phyloP scores from a whole-genome alignment of 2,113 vertebrate species.

The Helogale parvula region DNA sequence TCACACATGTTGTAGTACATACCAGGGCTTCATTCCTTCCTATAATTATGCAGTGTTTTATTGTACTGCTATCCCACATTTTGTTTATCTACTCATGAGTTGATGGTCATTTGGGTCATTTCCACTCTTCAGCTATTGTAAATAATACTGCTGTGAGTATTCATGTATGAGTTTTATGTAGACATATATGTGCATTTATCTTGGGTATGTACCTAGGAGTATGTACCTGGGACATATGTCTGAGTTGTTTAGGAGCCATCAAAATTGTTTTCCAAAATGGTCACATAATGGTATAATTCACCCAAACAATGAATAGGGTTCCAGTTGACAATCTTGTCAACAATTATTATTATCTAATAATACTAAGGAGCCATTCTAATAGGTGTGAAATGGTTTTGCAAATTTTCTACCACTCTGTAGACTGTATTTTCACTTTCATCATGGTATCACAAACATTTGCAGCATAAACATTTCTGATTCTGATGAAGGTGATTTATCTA shows the following conservation, averaged over 20 bases:
- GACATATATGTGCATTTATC: neutral
- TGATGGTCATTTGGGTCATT: neutral
- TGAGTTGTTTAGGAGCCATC: neutral
- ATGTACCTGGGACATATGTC: neutral
- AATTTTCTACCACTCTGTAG: neutral
- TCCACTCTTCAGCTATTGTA: neutral
- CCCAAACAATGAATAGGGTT: neutral
- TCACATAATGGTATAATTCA: neutral
- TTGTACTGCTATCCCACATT: neutral
- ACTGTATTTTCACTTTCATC: constrained; percentile 26
- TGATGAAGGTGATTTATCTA: neutral
- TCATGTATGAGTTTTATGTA: neutral
- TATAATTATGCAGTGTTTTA: neutral
- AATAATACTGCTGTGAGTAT: constrained; percentile 27
- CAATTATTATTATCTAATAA: neutral
- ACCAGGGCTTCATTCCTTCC: neutral
- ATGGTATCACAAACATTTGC: neutral
- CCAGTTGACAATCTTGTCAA: neutral
- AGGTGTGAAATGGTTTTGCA: constrained; percentile 18
- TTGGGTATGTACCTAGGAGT: neutral
- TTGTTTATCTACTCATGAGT: constrained; percentile 3
- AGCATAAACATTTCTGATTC: neutral
- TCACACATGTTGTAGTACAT: neutral
- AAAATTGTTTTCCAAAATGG: constrained; percentile 29
- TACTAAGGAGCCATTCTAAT: neutral